These are phyloP conservation scores for Palloptera scutellata DNA, from an alignment of 2,888 invertebrate genomes.

Conservation along the genomic window DNA sequence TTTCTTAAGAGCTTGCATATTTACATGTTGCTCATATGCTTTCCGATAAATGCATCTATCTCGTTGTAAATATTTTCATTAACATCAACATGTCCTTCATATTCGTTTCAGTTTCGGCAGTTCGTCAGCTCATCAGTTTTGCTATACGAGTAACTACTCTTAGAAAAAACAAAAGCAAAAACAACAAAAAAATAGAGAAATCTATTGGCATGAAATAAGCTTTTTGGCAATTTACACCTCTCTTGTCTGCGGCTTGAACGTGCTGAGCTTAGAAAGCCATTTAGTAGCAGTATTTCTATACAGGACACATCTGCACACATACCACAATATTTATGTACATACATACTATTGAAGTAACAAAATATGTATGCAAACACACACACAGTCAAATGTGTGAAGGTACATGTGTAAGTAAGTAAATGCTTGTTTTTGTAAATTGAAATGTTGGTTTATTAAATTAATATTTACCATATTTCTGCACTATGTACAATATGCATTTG, in stretches of 20 bases:
- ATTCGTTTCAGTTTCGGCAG: too few relatives aligned
- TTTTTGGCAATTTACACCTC: conserved; percentile 50
- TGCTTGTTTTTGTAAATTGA: neutral
- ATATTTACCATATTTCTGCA: too few relatives aligned
- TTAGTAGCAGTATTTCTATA: conserved; percentile 30
- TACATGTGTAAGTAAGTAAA: neutral
- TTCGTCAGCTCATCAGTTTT: too few relatives aligned
- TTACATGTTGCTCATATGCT: too few relatives aligned
- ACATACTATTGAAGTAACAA: neutral
- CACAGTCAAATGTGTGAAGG: neutral
- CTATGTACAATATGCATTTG: neutral
- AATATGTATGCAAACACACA: neutral
- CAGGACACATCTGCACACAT: neutral
- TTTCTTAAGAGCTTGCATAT: too few relatives aligned
- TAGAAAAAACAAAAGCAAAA: neutral
- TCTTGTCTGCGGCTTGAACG: conserved; percentile 41
- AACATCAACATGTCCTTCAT: too few relatives aligned
- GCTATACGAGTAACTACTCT: too few relatives aligned
- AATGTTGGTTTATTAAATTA: too few relatives aligned
- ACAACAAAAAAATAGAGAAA: conserved; percentile 12
- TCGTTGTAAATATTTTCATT: too few relatives aligned
- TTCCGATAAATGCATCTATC: too few relatives aligned
- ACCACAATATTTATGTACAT: too few relatives aligned
- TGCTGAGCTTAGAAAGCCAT: conserved; percentile 39
- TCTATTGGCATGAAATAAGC: conserved; percentile 46